Evolutionary conservation across 2,797 vertebrate species (phyloP), one percentile per base, ranked within the genome.

Genomic region (Spinus olivaceus): DNA sequence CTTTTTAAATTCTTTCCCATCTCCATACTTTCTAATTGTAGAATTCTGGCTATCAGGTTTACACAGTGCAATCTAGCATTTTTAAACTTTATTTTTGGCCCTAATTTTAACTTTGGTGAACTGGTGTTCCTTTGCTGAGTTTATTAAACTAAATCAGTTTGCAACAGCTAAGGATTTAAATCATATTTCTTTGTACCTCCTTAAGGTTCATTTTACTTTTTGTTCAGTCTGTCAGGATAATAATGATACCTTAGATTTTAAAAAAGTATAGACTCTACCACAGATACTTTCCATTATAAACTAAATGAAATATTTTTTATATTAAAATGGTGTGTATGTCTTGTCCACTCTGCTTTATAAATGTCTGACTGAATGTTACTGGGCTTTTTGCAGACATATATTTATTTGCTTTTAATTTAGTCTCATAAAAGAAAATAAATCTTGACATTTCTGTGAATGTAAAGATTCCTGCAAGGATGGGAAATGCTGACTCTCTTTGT

Each of bases 381-480:
- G 35, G 16, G 50, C 53, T 91, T 96, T 93, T 80, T 90, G 39
- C 89, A 85, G 49, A 32, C 32, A 19, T 19, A 7, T 76, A 92
- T 92, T 81, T 84, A 41, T 67, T 91, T 92, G 49, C 78, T 91
- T 92, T 70, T 63, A 57, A 44, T 39, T 93, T 81, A 84, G 18
- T 39, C 17, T 95, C 70, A 86, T 72, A 90, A 95, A 94, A 65
- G 82, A 86, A 92, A 95, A 79, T 91, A 73, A 77, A 76, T 78
- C 42, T 87, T 93, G 54, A 86, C 22, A 17, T 87, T 46, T 93
- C 51, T 92, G 47, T 90, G 82, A 94, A 74, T 91, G 18, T 87
- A 74, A 92, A 91, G 57, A 35, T 78, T 80, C 39, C 82, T 91
- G 44, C 60, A 46, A 86, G 24, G 73, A 73, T 80, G 93, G 22